A percentile compares a stretch with the other conserved stretches of the same genome.
Conservation (phyloP, 2,888 invertebrate genomes). For the Meliscaeva auricollis region DNA sequence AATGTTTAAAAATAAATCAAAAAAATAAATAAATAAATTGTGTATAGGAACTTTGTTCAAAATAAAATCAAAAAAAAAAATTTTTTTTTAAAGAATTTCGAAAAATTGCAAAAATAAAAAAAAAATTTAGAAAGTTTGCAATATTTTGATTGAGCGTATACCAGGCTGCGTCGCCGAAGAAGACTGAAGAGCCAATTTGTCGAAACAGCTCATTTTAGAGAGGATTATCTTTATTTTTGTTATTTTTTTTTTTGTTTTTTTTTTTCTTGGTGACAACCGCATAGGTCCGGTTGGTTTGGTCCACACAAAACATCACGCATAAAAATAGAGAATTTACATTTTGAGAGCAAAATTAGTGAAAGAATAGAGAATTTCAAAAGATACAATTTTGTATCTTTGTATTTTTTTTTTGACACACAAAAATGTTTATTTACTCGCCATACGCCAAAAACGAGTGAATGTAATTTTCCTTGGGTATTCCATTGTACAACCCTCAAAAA, state of each 20-base stretch:
- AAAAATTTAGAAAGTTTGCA: constrained; percentile 22
- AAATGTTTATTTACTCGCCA: too few species aligned
- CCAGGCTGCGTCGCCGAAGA: constrained; percentile 34
- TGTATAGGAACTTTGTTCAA: constrained; percentile 24
- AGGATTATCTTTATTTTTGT: constrained; percentile 21
- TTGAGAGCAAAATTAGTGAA: constrained; percentile 1
- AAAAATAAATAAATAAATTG: constrained; percentile 14
- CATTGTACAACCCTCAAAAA: constrained; percentile 46
- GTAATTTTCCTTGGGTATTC: constrained; percentile 44
- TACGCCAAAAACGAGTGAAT: constrained; percentile 11
- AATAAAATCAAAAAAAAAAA: neutral
- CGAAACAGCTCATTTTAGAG: constrained; percentile 48
- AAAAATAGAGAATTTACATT: neutral
- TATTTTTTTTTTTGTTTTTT: neutral
- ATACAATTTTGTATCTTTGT: constrained; percentile 14
- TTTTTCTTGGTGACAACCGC: constrained; percentile 51
- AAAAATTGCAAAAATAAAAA: constrained; percentile 24
- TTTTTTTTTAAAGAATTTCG: constrained; percentile 24
- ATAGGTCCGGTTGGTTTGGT: neutral
- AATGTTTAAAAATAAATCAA: constrained; percentile 64
- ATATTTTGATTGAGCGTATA: constrained; percentile 48
- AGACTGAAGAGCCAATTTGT: constrained; percentile 56
- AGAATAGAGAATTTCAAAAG: constrained; percentile 26
- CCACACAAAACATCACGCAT: constrained; percentile 26
- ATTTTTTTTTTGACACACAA: constrained; percentile 15